Conservation (phyloP, 2,888 invertebrate species). For the Cantharis nigra region DNA sequence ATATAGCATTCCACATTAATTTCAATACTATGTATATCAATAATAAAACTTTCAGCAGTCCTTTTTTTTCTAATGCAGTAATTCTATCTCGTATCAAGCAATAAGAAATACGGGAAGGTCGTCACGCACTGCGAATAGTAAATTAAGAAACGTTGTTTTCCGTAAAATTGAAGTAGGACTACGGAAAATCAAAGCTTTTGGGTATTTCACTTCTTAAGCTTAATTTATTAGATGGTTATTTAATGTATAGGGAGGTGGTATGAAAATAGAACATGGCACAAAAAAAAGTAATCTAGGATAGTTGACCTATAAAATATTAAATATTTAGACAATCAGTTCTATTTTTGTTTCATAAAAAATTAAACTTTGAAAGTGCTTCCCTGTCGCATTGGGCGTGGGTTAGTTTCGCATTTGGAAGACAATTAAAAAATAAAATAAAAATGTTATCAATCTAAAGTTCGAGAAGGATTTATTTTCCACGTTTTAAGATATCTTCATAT, state of each 20-base stretch:
- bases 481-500: no score
- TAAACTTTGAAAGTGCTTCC: no score
- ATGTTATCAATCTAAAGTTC: no score
- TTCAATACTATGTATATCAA: neutral
- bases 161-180: neutral
- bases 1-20: neutral
- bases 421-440: no score
- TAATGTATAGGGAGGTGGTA: neutral
- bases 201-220: neutral
- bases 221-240: neutral
- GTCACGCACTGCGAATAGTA: neutral
- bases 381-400: no score
- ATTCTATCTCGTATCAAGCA: neutral
- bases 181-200: neutral
- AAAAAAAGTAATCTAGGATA: neutral
- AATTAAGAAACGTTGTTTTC: neutral
- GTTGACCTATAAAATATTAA: neutral
- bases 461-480: no score
- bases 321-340: no score
- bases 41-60: neutral
- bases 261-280: neutral
- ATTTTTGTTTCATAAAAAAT: no score
- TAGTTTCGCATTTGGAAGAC: no score
- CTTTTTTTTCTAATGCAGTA: neutral
- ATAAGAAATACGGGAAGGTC: neutral